phyloP scores from a whole-genome alignment of 2,113 vertebrate genomes.

The Laticauda laticaudata region DNA sequence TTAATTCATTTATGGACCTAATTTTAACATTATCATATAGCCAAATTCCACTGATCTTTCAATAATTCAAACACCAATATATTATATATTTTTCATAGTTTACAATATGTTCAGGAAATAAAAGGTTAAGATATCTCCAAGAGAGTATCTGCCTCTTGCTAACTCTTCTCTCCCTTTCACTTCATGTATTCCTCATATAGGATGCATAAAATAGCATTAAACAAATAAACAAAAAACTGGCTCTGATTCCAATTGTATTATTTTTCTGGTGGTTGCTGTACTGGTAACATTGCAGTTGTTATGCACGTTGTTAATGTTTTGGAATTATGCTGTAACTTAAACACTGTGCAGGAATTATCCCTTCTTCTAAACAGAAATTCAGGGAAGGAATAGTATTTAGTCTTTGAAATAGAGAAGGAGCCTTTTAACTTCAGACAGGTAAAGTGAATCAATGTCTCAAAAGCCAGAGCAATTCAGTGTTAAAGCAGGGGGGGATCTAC shows the following conservation, averaged over 20 bases:
- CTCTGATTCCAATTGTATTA: neutral
- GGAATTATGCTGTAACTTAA: neutral
- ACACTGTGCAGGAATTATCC: neutral
- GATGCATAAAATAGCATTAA: neutral
- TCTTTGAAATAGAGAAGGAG: neutral
- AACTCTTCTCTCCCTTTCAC: neutral
- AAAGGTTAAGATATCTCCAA: neutral
- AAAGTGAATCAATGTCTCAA: neutral
- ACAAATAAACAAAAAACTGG: neutral
- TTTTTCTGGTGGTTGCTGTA: neutral
- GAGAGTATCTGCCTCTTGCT: neutral
- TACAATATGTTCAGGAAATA: neutral
- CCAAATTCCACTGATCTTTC: neutral
- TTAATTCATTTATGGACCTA: neutral
- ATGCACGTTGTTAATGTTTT: neutral
- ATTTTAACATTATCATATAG: neutral
- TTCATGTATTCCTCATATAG: neutral
- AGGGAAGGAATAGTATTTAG: neutral
- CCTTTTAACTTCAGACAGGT: neutral
- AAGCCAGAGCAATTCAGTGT: neutral
- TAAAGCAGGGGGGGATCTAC: neutral
- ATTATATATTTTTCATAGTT: neutral
- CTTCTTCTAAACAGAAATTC: neutral
- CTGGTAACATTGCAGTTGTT: neutral
- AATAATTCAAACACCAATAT: neutral